Conservation (phyloP, 2,888 invertebrate species). For the Keiferia lycopersicella region DNA sequence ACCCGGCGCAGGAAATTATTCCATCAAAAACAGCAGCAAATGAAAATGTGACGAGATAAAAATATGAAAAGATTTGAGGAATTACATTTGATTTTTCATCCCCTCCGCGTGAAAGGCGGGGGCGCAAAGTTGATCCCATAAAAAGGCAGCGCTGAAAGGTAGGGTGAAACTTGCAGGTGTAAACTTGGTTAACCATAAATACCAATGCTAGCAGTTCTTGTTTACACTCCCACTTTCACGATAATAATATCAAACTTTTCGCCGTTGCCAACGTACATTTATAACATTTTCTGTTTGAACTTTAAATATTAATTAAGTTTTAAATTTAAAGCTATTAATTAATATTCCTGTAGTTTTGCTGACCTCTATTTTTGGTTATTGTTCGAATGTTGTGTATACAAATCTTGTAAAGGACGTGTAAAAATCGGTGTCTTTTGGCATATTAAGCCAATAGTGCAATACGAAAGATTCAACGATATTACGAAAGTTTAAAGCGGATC, state of each 20-base stretch:
- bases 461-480: no score
- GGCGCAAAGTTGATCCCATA: constrained; percentile 11
- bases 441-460: no score
- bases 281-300: no score
- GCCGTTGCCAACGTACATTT: no score
- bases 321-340: no score
- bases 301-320: no score
- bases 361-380: no score
- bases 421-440: no score
- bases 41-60: constrained; percentile 22
- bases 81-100: constrained; percentile 23
- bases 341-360: no score
- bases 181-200: background rate
- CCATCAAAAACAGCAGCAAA: constrained; percentile 24
- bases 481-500: no score
- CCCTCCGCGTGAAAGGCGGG: background rate
- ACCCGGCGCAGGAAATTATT: constrained; percentile 25
- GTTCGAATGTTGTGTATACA: no score
- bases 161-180: constrained; percentile 15
- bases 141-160: constrained; percentile 13
- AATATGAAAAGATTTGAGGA: constrained; percentile 21
- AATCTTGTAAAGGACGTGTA: no score
- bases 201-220: constrained; percentile 3
- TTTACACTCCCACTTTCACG: background rate
- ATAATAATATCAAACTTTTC: background rate